Evolutionary conservation across 2,797 vertebrate species (phyloP).

Genomic region (Xenentodon cancila): DNA sequence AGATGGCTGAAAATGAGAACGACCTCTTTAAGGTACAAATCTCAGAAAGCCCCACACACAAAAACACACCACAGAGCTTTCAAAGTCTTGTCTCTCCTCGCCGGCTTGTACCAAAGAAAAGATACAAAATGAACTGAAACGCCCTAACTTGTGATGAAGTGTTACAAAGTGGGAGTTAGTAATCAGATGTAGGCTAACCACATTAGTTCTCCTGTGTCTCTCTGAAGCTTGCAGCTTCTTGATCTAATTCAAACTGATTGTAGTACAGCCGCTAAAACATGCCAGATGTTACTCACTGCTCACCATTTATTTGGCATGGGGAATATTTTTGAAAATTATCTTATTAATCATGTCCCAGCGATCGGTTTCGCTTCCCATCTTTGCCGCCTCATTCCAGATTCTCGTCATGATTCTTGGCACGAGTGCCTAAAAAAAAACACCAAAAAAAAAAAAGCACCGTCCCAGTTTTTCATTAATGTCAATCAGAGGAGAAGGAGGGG

Average conservation of each 20-base stretch:
- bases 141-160: constrained; percentile 68
- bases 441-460: constrained; percentile 51
- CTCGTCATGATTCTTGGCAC: constrained; percentile 72
- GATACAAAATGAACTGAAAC: constrained; percentile 49
- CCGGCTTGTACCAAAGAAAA: constrained; percentile 42
- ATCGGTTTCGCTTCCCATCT: constrained; percentile 72
- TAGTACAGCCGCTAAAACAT: constrained; percentile 69
- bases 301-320: constrained; percentile 72
- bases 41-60: background rate
- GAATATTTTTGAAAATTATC: constrained; percentile 74
- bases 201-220: constrained; percentile 74
- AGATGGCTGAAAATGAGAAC: no score
- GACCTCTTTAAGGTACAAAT: no score
- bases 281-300: constrained; percentile 73
- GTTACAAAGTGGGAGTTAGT: constrained; percentile 55
- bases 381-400: constrained; percentile 66
- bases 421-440: constrained; percentile 50
- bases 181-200: constrained; percentile 72
- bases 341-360: constrained; percentile 78
- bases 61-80: background rate
- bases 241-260: constrained; percentile 78
- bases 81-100: constrained; percentile 16
- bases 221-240: constrained; percentile 62
- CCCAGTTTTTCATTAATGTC: constrained; percentile 85
- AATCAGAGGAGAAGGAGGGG: constrained; percentile 66